Base-by-base conservation (phyloP, 2,797 vertebrate genomes). In the Heteromormyrus szaboi region DNA sequence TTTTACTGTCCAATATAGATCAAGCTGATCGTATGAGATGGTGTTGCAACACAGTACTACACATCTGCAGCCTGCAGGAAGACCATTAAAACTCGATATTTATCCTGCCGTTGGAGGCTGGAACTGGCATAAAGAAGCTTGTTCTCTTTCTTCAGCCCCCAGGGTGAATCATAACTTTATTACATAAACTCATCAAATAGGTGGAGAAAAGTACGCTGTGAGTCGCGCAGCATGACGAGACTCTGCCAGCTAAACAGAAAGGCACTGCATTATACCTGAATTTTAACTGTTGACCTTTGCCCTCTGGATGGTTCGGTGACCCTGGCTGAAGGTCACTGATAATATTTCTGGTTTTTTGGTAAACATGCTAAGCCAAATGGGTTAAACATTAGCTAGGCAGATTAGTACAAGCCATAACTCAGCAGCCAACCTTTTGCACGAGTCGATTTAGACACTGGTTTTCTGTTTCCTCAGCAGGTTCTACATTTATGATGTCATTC, bases 271-370 rank as follows among this genome's bases (percentile, higher is more conserved):
- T 65, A 84, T 79, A 62, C 50, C 65, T 90, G 91, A 91, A 88
- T 93, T 53, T 87, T 91, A 92, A 92, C 85, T 89, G 90, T 92
- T 94, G 92, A 93, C 93, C 93, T 93, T 94, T 93, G 91, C 89
- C 92, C 93, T 89, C 89, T 87, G 72, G 92, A 87, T 93, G 92
- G 93, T 91, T 91, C 90, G 92, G 90, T 92, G 89, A 91, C 92
- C 88, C 84, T 83, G 92, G 88, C 85, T 92, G 92, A 94, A 93
- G 93, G 93, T 93, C 91, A 92, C 0, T 93, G 92, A 92, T 93
- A 93, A 94, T 91, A 91, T 90, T 89, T 93, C 87, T 62, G 53
- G 56, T 50, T 85, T 54, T 88, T 85, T 88, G 87, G 79, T 79
- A 89, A 90, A 88, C 89, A 90, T 8, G 48, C n/a, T 88, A 72